Base-by-base conservation (phyloP, 2,888 invertebrate species). In the Caenorhabditis japonica region DNA sequence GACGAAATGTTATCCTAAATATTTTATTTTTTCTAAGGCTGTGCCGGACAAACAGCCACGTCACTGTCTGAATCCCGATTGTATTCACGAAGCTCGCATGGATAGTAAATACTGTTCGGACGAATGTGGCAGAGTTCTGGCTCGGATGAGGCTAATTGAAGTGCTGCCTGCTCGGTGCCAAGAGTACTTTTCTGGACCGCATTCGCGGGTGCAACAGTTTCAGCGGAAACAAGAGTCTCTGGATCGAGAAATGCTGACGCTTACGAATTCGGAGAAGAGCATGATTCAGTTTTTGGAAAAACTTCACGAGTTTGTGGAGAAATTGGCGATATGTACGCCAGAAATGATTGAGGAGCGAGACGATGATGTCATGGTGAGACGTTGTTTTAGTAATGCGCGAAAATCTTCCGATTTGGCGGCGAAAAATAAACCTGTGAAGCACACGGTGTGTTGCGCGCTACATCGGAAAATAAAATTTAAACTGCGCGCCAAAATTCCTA, bases 41-140 rank as follows among this genome's bases (percentile, higher is more conserved):
- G 38, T 43, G 12, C 34, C 34, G 4, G 19, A 36, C 25, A 76
- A 83, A 25, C 82, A 84, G 19, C 90, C 92, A 0, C 89, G 93
- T 0, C 97, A 97, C 85, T 99, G 97, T 88, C 93, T 93, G 87
- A 97, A 97, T 0, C 96, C 95, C 0, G 92, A 92, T 58, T 99
- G 99, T 88, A 91, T 91, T 0, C 91, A 92, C 66, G 92, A 92
- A 38, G 93, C 96, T 0, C 90, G 92, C 0, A 15, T 15, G 1
- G 52, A 59, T 7, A 59, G 59, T 47, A 79, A 81, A 17, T 81
- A 79, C 58, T 81, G 81, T 39, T 73, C 75, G 4, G 73, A 76
- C 7, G 73, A 66, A 2, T 81, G 81, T 41, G 81, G 79, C 17
- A 43, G 7, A 39, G 27, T 30, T 4, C 34, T 73, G 19, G 66